Evolutionary conservation across 2,888 invertebrate genomes (phyloP).

Genomic region (Perdita meconis): DNA sequence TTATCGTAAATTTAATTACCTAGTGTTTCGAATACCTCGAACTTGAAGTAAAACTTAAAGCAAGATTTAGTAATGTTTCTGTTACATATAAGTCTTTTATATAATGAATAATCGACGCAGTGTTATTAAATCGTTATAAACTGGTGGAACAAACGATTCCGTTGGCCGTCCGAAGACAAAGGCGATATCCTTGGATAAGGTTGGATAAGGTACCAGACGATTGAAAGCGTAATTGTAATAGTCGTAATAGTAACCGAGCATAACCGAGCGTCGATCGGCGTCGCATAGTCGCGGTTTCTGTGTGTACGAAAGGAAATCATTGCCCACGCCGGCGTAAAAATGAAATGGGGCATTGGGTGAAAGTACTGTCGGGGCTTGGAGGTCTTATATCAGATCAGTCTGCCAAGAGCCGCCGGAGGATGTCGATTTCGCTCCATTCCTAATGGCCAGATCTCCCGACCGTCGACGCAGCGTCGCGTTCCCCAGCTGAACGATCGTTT

Average conservation of each 20-base stretch:
- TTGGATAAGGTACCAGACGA: no score
- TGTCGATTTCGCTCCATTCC: conserved; percentile 60
- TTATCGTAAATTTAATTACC: no score
- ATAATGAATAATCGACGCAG: no score
- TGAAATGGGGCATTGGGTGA: conserved; percentile 85
- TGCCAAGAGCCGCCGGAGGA: conserved; percentile 74
- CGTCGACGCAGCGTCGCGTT: conserved; percentile 33
- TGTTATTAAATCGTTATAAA: no score
- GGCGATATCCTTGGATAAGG: conserved; percentile 29
- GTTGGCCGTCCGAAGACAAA: conserved; percentile 36
- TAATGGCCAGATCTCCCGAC: conserved; percentile 51
- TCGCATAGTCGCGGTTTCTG: conserved; percentile 15
- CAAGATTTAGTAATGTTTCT: no score
- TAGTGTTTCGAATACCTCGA: no score
- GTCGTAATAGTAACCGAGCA: conserved; percentile 55
- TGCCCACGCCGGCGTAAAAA: conserved; percentile 78
- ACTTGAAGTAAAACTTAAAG: no score
- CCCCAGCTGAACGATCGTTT: conserved; percentile 30
- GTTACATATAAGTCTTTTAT: no score
- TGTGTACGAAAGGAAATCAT: conserved; percentile 66
- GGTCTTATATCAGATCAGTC: conserved; percentile 81
- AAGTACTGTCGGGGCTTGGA: conserved; percentile 79
- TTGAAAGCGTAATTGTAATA: conserved; percentile 59
- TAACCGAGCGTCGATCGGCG: conserved; percentile 12
- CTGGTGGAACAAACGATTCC: no score